A percentile compares a stretch with the other conserved stretches of the same genome.
Conservation (phyloP, 2,888 invertebrate genomes). For the Lepidochrysops patricia region DNA sequence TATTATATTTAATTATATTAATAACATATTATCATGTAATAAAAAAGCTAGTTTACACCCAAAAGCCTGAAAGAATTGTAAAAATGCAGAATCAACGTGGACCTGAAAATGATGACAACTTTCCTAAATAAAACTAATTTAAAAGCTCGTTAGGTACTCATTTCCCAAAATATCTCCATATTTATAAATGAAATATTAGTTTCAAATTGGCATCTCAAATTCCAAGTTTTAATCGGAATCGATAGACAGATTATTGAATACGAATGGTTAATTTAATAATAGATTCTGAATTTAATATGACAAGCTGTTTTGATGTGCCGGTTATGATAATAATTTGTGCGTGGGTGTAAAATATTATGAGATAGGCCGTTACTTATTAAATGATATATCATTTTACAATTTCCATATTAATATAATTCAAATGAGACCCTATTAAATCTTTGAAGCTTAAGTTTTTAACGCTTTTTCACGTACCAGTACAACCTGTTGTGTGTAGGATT, state of each 20-base stretch:
- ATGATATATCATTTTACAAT: constrained; percentile 48
- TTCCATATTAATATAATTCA: constrained; percentile 38
- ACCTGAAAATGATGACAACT: no score
- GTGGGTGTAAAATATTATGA: constrained; percentile 53
- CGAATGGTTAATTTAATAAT: constrained; percentile 6
- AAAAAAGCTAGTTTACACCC: no score
- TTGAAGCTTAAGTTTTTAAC: background rate
- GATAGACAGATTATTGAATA: background rate
- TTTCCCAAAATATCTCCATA: background rate
- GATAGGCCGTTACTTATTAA: constrained; percentile 59
- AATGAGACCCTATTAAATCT: background rate
- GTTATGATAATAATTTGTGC: constrained; percentile 62
- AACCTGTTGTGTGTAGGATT: background rate
- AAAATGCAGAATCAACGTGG: no score
- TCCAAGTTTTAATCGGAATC: background rate
- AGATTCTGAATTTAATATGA: constrained; percentile 1
- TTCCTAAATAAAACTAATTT: no score
- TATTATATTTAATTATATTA: no score
- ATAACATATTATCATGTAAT: no score
- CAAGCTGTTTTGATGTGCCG: constrained; percentile 3
- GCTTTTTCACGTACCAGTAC: background rate
- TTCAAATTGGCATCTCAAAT: background rate
- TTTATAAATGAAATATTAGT: background rate
- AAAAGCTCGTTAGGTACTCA: no score
- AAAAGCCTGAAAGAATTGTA: no score